Evolutionary conservation across 2,888 invertebrate genomes (phyloP).

Genomic region (Seira sanloemensis): DNA sequence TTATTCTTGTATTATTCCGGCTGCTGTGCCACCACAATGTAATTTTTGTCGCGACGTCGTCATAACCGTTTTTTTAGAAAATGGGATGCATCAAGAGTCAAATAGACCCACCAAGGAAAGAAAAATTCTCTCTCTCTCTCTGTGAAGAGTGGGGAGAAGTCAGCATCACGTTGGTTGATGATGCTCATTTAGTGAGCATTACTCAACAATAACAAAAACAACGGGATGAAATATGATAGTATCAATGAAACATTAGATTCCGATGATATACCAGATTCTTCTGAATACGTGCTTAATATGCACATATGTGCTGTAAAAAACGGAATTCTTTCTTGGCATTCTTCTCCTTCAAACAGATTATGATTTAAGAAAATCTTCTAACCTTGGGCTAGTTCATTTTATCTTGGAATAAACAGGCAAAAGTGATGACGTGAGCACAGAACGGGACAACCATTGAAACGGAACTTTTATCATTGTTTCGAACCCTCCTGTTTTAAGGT

Average conservation of each 20-base stretch:
- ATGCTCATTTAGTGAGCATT: constrained; percentile 41
- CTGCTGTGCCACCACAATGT: neutral
- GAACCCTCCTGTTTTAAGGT: no score
- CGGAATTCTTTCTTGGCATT: neutral
- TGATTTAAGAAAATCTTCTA: neutral
- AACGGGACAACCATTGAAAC: no score
- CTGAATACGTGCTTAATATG: no score
- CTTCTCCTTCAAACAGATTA: neutral
- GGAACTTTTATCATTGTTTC: no score
- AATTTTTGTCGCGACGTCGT: neutral
- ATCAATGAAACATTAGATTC: constrained; percentile 31
- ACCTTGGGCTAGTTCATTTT: neutral
- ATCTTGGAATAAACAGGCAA: no score
- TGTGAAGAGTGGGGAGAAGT: no score
- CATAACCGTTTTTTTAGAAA: neutral
- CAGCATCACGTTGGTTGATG: neutral
- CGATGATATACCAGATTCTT: no score
- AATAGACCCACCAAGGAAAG: constrained; percentile 17
- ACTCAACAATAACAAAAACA: constrained; percentile 49
- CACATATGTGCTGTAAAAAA: neutral
- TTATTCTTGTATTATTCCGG: neutral
- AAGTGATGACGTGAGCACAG: neutral
- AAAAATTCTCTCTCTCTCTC: no score
- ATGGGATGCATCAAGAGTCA: neutral
- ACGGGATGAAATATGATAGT: constrained; percentile 41